Percentiles rank a stretch among this genome's conserved stretches.
phyloP scores from a whole-genome alignment of 2,113 vertebrate species.

The Malurus elegans region DNA sequence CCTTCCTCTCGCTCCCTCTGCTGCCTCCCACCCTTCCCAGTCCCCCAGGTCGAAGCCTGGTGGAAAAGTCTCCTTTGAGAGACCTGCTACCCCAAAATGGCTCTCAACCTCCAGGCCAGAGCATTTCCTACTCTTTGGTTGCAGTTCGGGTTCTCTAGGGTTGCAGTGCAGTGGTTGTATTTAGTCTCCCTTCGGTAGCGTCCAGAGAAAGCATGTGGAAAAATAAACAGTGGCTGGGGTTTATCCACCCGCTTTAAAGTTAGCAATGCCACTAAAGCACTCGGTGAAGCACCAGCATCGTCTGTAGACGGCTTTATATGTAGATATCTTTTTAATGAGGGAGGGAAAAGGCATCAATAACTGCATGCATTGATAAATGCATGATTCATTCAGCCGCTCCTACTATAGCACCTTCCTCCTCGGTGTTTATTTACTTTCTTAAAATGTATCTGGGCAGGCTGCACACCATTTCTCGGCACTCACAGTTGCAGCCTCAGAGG shows the following conservation, averaged over 20 bases:
- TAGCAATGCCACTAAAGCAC: background rate
- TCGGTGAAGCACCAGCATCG: background rate
- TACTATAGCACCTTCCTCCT: constrained; percentile 42
- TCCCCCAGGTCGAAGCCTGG: background rate
- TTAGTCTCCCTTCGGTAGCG: background rate
- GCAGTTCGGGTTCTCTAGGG: background rate
- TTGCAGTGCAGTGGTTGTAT: background rate
- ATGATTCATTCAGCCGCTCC: constrained; percentile 31
- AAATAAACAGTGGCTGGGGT: background rate
- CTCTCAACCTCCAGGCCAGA: background rate
- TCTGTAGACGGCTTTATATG: background rate
- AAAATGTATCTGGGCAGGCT: constrained; percentile 1
- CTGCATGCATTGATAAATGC: constrained; percentile 3
- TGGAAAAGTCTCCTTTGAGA: background rate
- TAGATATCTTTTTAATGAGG: background rate
- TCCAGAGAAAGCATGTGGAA: background rate
- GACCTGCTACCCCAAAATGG: background rate
- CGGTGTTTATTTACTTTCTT: constrained; percentile 28
- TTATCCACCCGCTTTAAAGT: background rate
- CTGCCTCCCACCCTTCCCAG: background rate
- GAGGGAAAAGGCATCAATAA: constrained; percentile 15
- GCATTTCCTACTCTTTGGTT: background rate
- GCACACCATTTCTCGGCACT: background rate
- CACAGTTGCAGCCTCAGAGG: background rate
- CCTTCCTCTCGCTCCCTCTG: background rate